Evolutionary conservation across 1,140 invertebrate genomes (phyloP).

Genomic region (Calliphora vicina): DNA sequence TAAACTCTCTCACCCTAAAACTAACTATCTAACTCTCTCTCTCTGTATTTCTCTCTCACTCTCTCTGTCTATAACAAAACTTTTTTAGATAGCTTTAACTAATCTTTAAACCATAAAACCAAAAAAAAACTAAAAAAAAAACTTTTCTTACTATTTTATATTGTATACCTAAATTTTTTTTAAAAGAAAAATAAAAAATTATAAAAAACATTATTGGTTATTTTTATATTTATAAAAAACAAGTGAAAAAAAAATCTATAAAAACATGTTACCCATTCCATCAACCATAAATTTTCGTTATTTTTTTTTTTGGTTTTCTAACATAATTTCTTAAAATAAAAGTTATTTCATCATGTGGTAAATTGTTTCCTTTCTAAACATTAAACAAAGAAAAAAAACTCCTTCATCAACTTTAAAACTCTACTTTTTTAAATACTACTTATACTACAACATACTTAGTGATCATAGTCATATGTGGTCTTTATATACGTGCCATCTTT

Average conservation of each 20-base stretch:
- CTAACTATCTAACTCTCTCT: constrained; percentile 8
- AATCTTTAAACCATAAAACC: constrained; percentile 33
- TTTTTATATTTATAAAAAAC: neutral
- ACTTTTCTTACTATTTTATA: neutral
- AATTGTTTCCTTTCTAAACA: constrained; percentile 2
- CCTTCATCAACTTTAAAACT: neutral
- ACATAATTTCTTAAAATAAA: too few species aligned
- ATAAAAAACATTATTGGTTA: neutral
- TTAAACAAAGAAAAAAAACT: neutral
- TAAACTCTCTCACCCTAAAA: constrained; percentile 12
- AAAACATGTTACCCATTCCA: neutral
- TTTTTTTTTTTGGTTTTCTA: too few species aligned
- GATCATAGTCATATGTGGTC: constrained; percentile 32
- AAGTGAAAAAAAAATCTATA: neutral
- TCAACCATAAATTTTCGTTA: neutral
- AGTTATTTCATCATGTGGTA: neutral
- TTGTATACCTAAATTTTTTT: neutral
- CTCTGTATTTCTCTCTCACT: neutral
- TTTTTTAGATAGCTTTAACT: constrained; percentile 31
- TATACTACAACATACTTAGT: neutral
- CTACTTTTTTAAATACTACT: neutral
- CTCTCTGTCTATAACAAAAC: neutral
- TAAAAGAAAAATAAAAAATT: neutral
- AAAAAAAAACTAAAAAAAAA: neutral
- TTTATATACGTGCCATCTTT: constrained; percentile 33